Conservation (phyloP, 2,113 vertebrate genomes). For the Xiphias gladius region DNA sequence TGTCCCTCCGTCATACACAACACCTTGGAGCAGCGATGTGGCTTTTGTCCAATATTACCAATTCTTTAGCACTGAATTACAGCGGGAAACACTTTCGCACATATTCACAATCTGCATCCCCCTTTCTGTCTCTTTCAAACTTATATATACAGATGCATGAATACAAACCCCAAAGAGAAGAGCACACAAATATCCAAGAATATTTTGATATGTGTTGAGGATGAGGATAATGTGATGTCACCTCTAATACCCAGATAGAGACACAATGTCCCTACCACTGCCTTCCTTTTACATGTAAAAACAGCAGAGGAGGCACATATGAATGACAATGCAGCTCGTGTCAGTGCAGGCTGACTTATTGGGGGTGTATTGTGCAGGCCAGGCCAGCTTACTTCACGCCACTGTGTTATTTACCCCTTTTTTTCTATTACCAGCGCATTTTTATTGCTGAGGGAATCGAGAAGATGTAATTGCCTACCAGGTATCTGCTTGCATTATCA, state of each 20-base stretch:
- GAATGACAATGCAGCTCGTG: slow-evolving; percentile 79
- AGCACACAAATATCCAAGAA: slow-evolving; percentile 53
- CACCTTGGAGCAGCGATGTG: slow-evolving; percentile 40
- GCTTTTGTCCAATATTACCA: slow-evolving; percentile 58
- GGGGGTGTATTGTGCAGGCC: slow-evolving; percentile 56
- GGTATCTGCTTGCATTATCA: slow-evolving; percentile 84
- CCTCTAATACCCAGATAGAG: slow-evolving; percentile 69
- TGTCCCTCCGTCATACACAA: slow-evolving; percentile 50
- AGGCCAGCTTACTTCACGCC: slow-evolving; percentile 63
- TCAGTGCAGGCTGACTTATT: slow-evolving; percentile 73
- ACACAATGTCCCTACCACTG: slow-evolving; percentile 66
- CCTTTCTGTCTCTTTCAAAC: slow-evolving; percentile 26
- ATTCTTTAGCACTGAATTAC: slow-evolving; percentile 58
- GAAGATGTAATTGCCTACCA: slow-evolving; percentile 82
- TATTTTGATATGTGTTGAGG: slow-evolving; percentile 67
- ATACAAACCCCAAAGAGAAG: slow-evolving; percentile 43
- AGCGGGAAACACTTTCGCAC: slow-evolving; percentile 14
- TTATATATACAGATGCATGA: slow-evolving; percentile 15
- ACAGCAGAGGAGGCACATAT: slow-evolving; percentile 65
- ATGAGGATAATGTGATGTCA: slow-evolving; percentile 73
- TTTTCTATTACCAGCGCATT: slow-evolving; percentile 78
- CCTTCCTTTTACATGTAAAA: slow-evolving; percentile 71
- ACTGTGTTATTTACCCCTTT: slow-evolving; percentile 75
- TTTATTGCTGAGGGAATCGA: slow-evolving; percentile 75
- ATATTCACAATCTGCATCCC: slow-evolving; percentile 34